Evolutionary conservation across 2,113 vertebrate species (phyloP), one percentile per base, ranked within the genome.

Genomic region (Ceratotherium simum): DNA sequence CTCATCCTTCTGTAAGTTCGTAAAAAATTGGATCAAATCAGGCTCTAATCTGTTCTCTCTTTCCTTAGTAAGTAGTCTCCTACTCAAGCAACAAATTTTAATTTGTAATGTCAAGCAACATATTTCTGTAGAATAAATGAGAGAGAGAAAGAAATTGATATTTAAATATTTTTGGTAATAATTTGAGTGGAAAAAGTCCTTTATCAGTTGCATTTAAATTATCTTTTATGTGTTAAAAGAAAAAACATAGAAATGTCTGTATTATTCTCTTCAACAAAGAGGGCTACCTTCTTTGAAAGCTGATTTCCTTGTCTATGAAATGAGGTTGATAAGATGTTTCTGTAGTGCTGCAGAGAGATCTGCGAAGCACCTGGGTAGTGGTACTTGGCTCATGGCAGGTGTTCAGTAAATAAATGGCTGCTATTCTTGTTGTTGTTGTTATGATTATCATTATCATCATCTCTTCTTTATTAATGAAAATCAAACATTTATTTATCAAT

Each of bases 1-100:
- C 99, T 91, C 99, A 99, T 97, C 98, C 99, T 67, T 99, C 99
- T 97, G 99, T 99, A 99, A 99, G 99, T 98, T 98, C 89, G 65
- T 95, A 83, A 95, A 96, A 92, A 98, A 65, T 69, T 82, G 95
- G 39, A 92, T 84, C 46, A 95, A 79, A 90, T 94, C 96, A 65
- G 54, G 58, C 75, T 86, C 58, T 80, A 60, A 91, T 96, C 89
- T 11, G 60, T 83, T 97, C 33, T 97, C 97, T 98, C 42, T 97
- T 39, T 95, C 42, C 56, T 90, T 69, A 78, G 91, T 60, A 78
- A 95, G 85, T 88, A 36, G 39, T n/a, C 29, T 60, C 51, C 27
- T 64, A 17, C 36, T 75, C 31, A 31, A 86, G 65, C 51, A 83
- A 67, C 51, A 92, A 18, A 84, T 81, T 83, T 83, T 95, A 87